phyloP scores from a whole-genome alignment of 1,140 invertebrate species.

The Macrosteles quadrilineatus region DNA sequence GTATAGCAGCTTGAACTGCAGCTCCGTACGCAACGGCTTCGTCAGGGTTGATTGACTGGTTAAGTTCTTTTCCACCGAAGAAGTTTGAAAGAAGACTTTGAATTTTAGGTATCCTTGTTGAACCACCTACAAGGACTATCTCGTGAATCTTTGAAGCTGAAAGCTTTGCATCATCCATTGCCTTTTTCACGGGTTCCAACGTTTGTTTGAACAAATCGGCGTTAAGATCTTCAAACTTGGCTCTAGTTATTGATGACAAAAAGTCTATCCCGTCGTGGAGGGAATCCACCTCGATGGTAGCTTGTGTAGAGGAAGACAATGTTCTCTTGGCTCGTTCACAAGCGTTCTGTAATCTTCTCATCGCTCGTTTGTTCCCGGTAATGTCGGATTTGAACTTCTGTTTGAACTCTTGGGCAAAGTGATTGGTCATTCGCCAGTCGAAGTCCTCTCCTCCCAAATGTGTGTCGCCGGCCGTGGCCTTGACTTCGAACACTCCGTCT shows the following conservation, averaged over 20 bases:
- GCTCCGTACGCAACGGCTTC: slow-evolving; percentile 92
- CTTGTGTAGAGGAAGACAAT: slow-evolving; percentile 91
- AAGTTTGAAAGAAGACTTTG: slow-evolving; percentile 94
- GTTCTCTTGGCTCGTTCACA: slow-evolving; percentile 97
- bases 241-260: slow-evolving; percentile 92
- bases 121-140: slow-evolving; percentile 96
- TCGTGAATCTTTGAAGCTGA: slow-evolving; percentile 92
- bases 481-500: slow-evolving; percentile 95
- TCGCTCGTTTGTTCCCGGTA: slow-evolving; percentile 83
- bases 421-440: slow-evolving; percentile 93
- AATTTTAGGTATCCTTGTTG: slow-evolving; percentile 98
- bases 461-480: slow-evolving; percentile 96
- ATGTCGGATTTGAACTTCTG: slow-evolving; percentile 96
- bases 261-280: slow-evolving; percentile 95
- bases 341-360: slow-evolving; percentile 88
- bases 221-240: slow-evolving; percentile 93
- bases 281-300: slow-evolving; percentile 93
- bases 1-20: slow-evolving; percentile 88
- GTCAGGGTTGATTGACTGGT: slow-evolving; percentile 97
- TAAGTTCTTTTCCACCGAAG: slow-evolving; percentile 97
- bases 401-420: slow-evolving; percentile 97
- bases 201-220: slow-evolving; percentile 90
- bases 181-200: slow-evolving; percentile 94
- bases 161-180: slow-evolving; percentile 90
- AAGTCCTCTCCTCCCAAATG: slow-evolving; percentile 99